These are phyloP conservation scores for Drosophila willistoni DNA, from an alignment of 1,140 invertebrate genomes.

Conservation along the genomic window DNA sequence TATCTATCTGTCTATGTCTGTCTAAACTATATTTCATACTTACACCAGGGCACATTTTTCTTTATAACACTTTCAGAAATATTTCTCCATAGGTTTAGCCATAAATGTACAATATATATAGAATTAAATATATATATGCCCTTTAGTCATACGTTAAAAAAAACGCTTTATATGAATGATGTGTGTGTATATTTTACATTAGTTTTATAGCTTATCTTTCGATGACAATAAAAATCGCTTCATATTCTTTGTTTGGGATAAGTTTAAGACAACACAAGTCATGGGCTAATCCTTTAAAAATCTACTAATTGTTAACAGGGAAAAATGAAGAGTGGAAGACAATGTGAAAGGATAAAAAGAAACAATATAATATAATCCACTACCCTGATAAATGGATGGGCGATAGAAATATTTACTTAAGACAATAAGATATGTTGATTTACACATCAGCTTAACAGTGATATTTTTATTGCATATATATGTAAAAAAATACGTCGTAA, in stretches of 20 bases:
- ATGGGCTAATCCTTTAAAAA: background rate
- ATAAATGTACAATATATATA: slow-evolving; percentile 37
- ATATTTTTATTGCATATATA: slow-evolving; percentile 79
- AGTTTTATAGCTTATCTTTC: slow-evolving; percentile 28
- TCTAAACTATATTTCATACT: slow-evolving; percentile 19
- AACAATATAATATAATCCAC: slow-evolving; percentile 12
- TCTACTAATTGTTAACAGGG: background rate
- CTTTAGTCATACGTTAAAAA: slow-evolving; percentile 47
- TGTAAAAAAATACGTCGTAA: slow-evolving; percentile 65
- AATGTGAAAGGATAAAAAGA: background rate
- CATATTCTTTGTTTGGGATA: slow-evolving; percentile 66
- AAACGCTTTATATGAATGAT: slow-evolving; percentile 58
- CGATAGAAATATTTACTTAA: slow-evolving; percentile 47
- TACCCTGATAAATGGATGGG: slow-evolving; percentile 29
- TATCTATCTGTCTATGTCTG: background rate
- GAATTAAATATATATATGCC: slow-evolving; percentile 38
- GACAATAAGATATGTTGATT: slow-evolving; percentile 78
- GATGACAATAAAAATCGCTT: slow-evolving; percentile 71
- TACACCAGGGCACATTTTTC: slow-evolving; percentile 45
- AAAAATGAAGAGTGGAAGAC: background rate
- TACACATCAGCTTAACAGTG: slow-evolving; percentile 75
- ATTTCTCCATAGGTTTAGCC: slow-evolving; percentile 36
- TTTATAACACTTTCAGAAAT: slow-evolving; percentile 1
- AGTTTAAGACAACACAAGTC: background rate
- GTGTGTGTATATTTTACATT: slow-evolving; percentile 47